Base-by-base conservation (phyloP, 2,113 vertebrate genomes). In the Prietella phreatophila region DNA sequence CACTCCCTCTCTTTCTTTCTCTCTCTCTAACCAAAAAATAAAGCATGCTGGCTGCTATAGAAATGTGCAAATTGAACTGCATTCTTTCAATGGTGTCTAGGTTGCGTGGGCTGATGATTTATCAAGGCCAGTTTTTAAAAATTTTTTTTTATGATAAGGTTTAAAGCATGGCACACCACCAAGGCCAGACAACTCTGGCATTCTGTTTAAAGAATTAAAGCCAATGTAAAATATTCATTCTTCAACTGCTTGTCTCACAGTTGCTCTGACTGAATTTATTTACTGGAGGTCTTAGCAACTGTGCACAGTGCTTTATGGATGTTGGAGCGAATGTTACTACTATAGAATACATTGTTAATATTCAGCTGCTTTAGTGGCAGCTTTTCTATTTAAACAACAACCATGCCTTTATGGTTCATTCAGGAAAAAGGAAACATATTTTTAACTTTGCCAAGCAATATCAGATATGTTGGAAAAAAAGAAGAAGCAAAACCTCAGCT, bases 91-190 rank as follows among this genome's bases (percentile, higher is more conserved):
- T 73, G 82, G 89, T 92, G 89, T 91, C 91, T 83, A 93, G 93
- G 92, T 93, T 89, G 92, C 90, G 89, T 79, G 65, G 87, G 92
- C 91, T 90, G 92, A 94, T 95, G 93, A 95, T 94, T 95, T 94
- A 93, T 92, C 94, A 94, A 95, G 94, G 94, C 94, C 93, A 93
- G 88, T 17, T 53, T n/a, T n/a, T n/a, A n/a, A n/a, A n/a, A n/a
- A n/a, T n/a, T n/a, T 79, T 47, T 86, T 92, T 92, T 91, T 85
- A 91, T 86, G 89, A 91, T 91, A 91, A 92, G 91, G 91, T 89
- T 91, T 93, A 91, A 91, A 87, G 83, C 36, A 89, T 56, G 56
- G 87, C 84, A n/a, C 91, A 89, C 92, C 90, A 88, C 87, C 89
- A 87, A 92, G 91, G 91, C 93, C 90, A 89, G 86, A 89, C 90